A percentile compares a stretch with the other conserved stretches of the same genome.
phyloP scores from a whole-genome alignment of 2,797 vertebrate genomes.

The Nannoperca australis region DNA sequence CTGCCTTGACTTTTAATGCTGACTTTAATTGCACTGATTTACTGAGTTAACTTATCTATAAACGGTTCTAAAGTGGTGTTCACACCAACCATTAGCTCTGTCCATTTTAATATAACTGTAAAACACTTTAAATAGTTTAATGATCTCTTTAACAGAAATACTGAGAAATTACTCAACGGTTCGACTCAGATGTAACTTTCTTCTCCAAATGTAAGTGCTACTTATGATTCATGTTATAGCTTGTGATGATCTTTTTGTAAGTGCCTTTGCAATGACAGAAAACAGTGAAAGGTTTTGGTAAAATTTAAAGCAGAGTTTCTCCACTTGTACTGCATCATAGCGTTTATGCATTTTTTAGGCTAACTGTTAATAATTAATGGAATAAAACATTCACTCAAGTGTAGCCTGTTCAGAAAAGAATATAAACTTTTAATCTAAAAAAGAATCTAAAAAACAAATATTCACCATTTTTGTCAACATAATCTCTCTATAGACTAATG shows the following conservation, averaged over 20 bases:
- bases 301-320: not conserved
- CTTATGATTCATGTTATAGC: not conserved
- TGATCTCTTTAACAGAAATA: not conserved
- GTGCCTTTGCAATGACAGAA: not conserved
- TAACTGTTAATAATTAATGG: constrained; percentile 16
- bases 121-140: constrained; percentile 53
- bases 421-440: not conserved
- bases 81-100: constrained; percentile 48
- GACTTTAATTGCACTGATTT: constrained; percentile 63
- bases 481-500: not conserved
- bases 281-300: constrained; percentile 2
- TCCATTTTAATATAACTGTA: constrained; percentile 44
- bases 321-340: no score
- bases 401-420: constrained; percentile 4
- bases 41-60: constrained; percentile 43
- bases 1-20: constrained; percentile 30
- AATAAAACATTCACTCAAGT: constrained; percentile 15
- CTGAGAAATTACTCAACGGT: constrained; percentile 19
- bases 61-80: constrained; percentile 47
- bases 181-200: constrained; percentile 15
- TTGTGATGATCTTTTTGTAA: constrained; percentile 2
- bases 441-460: not conserved
- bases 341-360: constrained; percentile 2
- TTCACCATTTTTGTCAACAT: not conserved
- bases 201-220: not conserved